phyloP scores from a whole-genome alignment of 2,888 invertebrate species.

The Lasius fuliginosus region DNA sequence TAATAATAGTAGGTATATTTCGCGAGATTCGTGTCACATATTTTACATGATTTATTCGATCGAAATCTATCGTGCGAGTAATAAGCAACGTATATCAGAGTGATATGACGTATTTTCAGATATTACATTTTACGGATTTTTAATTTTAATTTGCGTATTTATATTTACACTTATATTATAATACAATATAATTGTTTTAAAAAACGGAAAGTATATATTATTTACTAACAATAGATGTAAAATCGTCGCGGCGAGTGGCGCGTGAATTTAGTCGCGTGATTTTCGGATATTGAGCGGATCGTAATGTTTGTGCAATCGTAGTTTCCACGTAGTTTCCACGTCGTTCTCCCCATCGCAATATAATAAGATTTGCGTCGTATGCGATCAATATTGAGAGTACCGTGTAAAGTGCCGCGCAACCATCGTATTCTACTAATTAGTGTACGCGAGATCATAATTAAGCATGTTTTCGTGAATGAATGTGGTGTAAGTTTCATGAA shows the following conservation, averaged over 20 bases:
- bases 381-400: background rate
- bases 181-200: background rate
- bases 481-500: background rate
- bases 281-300: background rate
- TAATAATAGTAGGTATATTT: slow-evolving; percentile 2
- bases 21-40: background rate
- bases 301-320: background rate
- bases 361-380: background rate
- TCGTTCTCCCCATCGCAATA: background rate
- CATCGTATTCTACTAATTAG: slow-evolving; percentile 1
- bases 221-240: background rate
- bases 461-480: background rate
- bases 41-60: background rate
- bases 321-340: background rate
- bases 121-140: background rate
- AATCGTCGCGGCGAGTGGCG: background rate
- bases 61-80: background rate
- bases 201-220: background rate
- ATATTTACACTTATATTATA: background rate
- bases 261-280: background rate
- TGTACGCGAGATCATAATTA: background rate
- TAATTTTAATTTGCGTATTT: background rate
- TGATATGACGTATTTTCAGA: background rate
- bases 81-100: background rate
- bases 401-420: background rate